Conservation (phyloP, 1,140 invertebrate species). For the Eubasilissa regina region DNA sequence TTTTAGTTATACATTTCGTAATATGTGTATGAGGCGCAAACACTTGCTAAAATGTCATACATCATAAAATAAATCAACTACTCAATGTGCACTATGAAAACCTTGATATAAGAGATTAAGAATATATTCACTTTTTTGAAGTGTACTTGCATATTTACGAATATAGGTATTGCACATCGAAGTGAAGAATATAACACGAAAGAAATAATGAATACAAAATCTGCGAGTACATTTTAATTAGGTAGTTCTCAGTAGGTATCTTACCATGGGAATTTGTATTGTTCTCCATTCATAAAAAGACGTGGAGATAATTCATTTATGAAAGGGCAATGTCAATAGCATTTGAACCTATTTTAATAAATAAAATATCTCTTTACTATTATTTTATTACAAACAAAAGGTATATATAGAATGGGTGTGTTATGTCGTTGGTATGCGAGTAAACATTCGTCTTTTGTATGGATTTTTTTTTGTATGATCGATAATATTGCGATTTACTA, state of each 20-base stretch:
- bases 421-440: conserved; percentile 17
- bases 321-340: conserved; percentile 30
- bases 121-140: no score
- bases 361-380: not conserved
- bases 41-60: no score
- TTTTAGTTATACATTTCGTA: no score
- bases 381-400: not conserved
- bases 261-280: conserved; percentile 14
- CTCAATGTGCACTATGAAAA: no score
- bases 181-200: no score
- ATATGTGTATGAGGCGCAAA: no score
- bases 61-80: no score
- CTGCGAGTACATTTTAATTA: not conserved
- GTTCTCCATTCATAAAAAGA: not conserved
- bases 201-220: no score
- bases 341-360: conserved; percentile 14
- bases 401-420: conserved; percentile 6
- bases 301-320: not conserved
- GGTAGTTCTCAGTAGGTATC: not conserved
- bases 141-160: no score
- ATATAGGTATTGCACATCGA: no score
- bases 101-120: no score
- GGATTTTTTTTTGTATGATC: conserved; percentile 6
- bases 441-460: not conserved
- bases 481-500: not conserved